Evolutionary conservation across 53 echinoderm and acorn worm species (phyloP), one percentile per base, ranked within the genome.

Genomic region (Crossaster papposus): DNA sequence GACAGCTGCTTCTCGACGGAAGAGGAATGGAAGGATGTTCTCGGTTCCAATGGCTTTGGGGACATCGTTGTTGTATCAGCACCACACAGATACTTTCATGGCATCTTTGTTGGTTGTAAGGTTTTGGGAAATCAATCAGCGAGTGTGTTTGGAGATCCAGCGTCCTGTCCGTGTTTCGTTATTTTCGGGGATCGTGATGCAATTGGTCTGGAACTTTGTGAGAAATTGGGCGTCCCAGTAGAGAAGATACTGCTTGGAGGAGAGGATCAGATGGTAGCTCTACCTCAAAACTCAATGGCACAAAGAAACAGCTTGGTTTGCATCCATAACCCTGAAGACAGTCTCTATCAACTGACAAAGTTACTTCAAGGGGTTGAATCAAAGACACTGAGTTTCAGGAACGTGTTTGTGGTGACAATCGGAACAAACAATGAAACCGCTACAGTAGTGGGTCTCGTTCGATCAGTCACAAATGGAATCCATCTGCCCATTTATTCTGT

Each of bases 71-170:
- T 84, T 35, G 88, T 90, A 24, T 95, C 96, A 70, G 83, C 92
- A 18, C 91, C 92, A 13, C 85, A 92, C 15, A 89, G 93, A 29
- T 84, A 93, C 53, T 92, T 93, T 86, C 90, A 90, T 76, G 95
- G 93, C 65, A 93, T 96, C 26, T 80, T 95, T 12, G 77, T 96
- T 36, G 90, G 95, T 55, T 91, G 92, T 35, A 96, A 94, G 78
- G 76, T 90, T 15, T 26, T 4, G 24, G 76, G 14, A 6, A 36
- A 76, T 20, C 13, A 36, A 31, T 12, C 13, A 79, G 28, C 13
- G 53, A 28, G 2, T 14, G 24, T 79, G 24, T 8, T 53, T 12
- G 18, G 7, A 2, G 32, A 76, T 28, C 36, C 76, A 76, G 30
- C 35, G 31, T 36, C 76, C 37, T 30, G 37, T 36, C 34, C 76